phyloP scores from a whole-genome alignment of 2,888 invertebrate genomes.

The Myopa tessellatipennis region DNA sequence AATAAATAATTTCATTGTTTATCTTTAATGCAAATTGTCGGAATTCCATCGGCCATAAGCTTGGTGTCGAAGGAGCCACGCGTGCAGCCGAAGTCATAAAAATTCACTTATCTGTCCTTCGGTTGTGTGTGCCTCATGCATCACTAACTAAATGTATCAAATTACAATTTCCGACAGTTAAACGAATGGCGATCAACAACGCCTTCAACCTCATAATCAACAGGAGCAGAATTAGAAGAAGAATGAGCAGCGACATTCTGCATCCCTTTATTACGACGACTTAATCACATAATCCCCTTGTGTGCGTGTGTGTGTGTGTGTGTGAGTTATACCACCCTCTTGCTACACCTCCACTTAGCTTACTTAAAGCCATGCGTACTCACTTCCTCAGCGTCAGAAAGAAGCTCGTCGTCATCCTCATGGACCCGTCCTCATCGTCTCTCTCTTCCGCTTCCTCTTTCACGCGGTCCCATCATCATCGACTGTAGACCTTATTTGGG shows the following conservation, averaged over 20 bases:
- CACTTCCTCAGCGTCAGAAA: slow-evolving; percentile 1
- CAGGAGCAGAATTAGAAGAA: slow-evolving; percentile 37
- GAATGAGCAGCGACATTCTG: slow-evolving; percentile 40
- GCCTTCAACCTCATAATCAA: slow-evolving; percentile 7
- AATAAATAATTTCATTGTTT: too few species aligned
- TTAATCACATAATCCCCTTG: slow-evolving; percentile 56
- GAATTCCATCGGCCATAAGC: too few species aligned
- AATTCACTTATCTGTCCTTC: slow-evolving; percentile 37
- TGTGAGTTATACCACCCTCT: background rate
- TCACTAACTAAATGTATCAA: slow-evolving; percentile 38
- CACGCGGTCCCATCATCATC: slow-evolving; percentile 47
- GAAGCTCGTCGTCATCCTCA: background rate
- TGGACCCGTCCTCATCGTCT: background rate
- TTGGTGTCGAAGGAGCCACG: too few species aligned
- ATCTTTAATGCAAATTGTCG: too few species aligned
- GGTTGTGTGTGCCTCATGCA: background rate
- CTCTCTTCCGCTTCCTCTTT: slow-evolving; percentile 32
- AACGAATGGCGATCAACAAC: slow-evolving; percentile 19
- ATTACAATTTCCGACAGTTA: slow-evolving; percentile 36
- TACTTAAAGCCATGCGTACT: background rate
- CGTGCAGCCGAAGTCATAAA: slow-evolving; percentile 16
- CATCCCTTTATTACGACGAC: slow-evolving; percentile 54
- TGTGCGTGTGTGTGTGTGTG: slow-evolving; percentile 47
- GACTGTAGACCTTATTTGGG: background rate
- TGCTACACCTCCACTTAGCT: background rate